These are phyloP conservation scores for Holcopasites calliopsidis DNA, from an alignment of 1,140 invertebrate species.

Conservation along the genomic window DNA sequence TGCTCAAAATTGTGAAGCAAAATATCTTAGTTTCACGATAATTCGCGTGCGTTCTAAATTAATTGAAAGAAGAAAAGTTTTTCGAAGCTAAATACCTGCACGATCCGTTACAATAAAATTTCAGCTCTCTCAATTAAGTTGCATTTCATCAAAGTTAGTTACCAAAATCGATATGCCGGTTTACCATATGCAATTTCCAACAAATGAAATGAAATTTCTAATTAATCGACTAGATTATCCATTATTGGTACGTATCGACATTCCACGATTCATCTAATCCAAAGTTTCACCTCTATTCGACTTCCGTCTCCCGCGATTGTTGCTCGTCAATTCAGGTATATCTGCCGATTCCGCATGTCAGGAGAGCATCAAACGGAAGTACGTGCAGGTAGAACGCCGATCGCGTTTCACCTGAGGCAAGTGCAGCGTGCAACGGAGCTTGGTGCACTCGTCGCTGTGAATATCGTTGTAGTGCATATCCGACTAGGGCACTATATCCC, in stretches of 20 bases:
- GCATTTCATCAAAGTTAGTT: too few relatives aligned
- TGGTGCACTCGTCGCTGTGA: conserved; percentile 44
- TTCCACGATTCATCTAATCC: neutral
- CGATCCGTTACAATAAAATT: too few relatives aligned
- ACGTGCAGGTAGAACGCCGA: conserved; percentile 44
- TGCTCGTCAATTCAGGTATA: conserved; percentile 60
- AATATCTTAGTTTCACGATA: too few relatives aligned
- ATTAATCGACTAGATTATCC: too few relatives aligned
- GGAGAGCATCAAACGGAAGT: conserved; percentile 64
- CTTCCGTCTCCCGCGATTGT: conserved; percentile 9
- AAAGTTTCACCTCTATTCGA: neutral
- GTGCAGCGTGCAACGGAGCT: conserved; percentile 54
- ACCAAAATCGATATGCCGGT: too few relatives aligned
- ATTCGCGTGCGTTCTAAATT: too few relatives aligned
- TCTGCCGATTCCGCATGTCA: conserved; percentile 67
- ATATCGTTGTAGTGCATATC: conserved; percentile 54
- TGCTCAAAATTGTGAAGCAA: too few relatives aligned
- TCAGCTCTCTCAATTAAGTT: neutral
- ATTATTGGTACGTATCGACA: neutral
- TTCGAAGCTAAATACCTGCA: too few relatives aligned
- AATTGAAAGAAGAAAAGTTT: neutral
- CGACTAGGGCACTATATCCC: conserved; percentile 58
- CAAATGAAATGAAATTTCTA: too few relatives aligned
- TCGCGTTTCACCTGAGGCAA: conserved; percentile 47
- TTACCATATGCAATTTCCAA: too few relatives aligned